Evolutionary conservation across 2,888 invertebrate species (phyloP), one percentile per base, ranked within the genome.

Genomic region (Lomographa bimaculata): DNA sequence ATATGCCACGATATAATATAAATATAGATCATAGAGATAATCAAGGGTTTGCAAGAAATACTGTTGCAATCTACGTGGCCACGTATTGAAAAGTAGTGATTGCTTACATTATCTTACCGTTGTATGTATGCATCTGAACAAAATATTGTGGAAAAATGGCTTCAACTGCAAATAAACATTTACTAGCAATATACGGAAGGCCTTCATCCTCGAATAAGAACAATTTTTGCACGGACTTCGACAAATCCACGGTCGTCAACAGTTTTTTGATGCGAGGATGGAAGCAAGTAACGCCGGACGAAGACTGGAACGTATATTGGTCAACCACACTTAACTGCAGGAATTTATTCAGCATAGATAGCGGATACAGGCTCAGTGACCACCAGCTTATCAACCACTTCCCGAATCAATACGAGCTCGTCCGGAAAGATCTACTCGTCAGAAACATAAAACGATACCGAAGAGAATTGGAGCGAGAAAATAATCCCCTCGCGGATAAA

Each of bases 301-400:
- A 97, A 64, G 96, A 97, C 59, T 98, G 98, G 97, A 96, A 98
- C 74, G 93, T 97, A 67, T 98, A 98, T 73, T 98, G 98, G 97
- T 95, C 97, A 0, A 94, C 94, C 37, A 96, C 97, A 1, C 93
- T 94, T 59, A 97, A 95, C 6, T 96, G 97, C 62, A 90, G 97
- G 36, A 95, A 92, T 68, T 92, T 98, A 50, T 98, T 98, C 71
- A 96, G 54, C 26, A 38, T 68, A 12, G 79, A 79, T 7, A 66
- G 43, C 14, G 69, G 71, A 0, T 60, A 59, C 35, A 63, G 78
- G 21, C 64, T 79, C 36, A 93, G 93, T 54, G 97, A 97, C 74
- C 95, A 96, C 83, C 97, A 97, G 81, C 91, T 96, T 24, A 96
- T 98, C 46, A 98, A 97, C 81, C 98, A 98, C 76, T 98, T 97